Evolutionary conservation across 2,113 vertebrate genomes (phyloP).

Genomic region (Halichoerus grypus): DNA sequence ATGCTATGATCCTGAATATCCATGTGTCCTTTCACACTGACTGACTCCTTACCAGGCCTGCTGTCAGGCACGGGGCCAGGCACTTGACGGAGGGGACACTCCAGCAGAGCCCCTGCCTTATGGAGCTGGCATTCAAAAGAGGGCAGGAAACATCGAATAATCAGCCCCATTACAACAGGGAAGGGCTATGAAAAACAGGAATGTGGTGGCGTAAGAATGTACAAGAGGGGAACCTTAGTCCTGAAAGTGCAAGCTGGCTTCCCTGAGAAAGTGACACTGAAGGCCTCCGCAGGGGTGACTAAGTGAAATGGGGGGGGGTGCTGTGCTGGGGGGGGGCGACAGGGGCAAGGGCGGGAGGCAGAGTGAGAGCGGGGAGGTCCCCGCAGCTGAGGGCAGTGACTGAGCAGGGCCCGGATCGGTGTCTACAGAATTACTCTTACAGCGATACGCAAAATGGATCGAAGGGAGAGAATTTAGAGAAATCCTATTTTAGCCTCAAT

Average conservation of each 20-base stretch:
- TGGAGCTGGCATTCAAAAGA: background rate
- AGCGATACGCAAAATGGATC: background rate
- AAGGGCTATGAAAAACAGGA: background rate
- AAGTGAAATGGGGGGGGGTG: no score
- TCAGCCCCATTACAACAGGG: background rate
- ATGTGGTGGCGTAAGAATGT: background rate
- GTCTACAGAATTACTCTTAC: background rate
- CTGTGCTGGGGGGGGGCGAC: background rate
- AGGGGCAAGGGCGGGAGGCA: background rate
- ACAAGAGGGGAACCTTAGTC: background rate
- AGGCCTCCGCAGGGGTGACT: background rate
- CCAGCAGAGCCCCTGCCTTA: background rate
- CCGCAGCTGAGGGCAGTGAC: background rate
- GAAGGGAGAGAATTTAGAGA: background rate
- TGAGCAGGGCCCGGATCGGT: background rate
- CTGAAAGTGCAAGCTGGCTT: background rate
- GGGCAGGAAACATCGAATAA: background rate
- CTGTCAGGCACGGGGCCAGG: background rate
- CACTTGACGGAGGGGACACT: background rate
- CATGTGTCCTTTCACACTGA: background rate
- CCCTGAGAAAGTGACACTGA: background rate
- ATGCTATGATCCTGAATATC: background rate
- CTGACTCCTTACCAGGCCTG: background rate
- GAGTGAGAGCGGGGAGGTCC: background rate
- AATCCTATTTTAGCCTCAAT: background rate